phyloP scores from a whole-genome alignment of 2,797 vertebrate species.

The Onychomys arenicola region DNA sequence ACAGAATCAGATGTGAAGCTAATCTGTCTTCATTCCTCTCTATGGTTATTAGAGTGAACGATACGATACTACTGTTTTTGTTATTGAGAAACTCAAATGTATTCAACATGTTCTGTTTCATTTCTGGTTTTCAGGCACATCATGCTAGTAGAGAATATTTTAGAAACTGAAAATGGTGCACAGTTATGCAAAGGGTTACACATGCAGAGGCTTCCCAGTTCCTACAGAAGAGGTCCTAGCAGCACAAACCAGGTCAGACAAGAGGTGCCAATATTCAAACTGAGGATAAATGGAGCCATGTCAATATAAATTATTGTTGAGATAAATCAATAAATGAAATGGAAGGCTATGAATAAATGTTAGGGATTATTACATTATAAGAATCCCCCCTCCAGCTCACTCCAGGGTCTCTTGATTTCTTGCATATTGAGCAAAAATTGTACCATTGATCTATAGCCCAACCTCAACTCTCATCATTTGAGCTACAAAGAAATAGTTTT shows the following conservation, averaged over 20 bases:
- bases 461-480: background rate
- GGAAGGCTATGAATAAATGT: background rate
- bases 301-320: background rate
- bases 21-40: background rate
- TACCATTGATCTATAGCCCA: background rate
- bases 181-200: background rate
- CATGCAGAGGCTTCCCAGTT: background rate
- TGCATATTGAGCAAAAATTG: background rate
- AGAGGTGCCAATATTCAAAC: background rate
- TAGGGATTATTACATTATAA: background rate
- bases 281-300: background rate
- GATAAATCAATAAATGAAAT: background rate
- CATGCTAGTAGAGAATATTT: background rate
- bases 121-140: conserved; percentile 35
- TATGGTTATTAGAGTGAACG: background rate
- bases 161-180: background rate
- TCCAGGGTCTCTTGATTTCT: background rate
- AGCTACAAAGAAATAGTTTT: conserved; percentile 59
- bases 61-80: conserved; percentile 9
- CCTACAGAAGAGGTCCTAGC: background rate
- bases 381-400: background rate
- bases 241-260: background rate
- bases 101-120: background rate
- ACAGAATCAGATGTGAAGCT: background rate
- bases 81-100: conserved; percentile 28